Conservation (phyloP, 2,113 vertebrate genomes). For the Eptesicus fuscus region DNA sequence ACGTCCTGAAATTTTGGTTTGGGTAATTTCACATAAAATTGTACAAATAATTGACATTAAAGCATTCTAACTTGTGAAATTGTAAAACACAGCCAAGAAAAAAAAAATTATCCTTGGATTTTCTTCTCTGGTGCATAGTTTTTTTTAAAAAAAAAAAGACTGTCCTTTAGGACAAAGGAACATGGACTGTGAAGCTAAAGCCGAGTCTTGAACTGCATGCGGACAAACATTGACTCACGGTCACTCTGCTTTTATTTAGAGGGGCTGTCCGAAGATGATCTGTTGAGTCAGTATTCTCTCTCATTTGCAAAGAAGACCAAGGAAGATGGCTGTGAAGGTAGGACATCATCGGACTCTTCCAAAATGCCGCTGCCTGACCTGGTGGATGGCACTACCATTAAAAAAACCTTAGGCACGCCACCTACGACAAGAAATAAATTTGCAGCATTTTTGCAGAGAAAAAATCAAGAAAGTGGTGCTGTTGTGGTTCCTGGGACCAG, state of each 20-base stretch:
- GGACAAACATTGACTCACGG: neutral
- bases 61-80: conserved; percentile 15
- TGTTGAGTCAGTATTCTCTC: conserved; percentile 90
- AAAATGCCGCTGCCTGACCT: conserved; percentile 36
- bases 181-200: neutral
- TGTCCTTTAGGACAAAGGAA: neutral
- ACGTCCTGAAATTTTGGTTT: neutral
- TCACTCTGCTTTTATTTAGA: conserved; percentile 72
- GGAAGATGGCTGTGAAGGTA: conserved; percentile 49
- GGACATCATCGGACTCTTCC: neutral
- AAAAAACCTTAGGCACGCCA: conserved; percentile 43
- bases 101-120: neutral
- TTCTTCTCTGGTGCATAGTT: neutral
- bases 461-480: conserved; percentile 81
- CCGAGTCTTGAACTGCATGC: neutral
- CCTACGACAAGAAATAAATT: conserved; percentile 86
- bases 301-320: conserved; percentile 84
- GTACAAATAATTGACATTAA: neutral
- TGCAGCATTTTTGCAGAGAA: conserved; percentile 87
- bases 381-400: neutral
- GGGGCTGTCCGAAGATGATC: conserved; percentile 86
- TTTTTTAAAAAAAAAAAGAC: neutral
- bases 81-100: neutral
- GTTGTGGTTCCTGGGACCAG: conserved; percentile 82
- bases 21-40: neutral